These are phyloP conservation scores for Trachythela sp. DNA, from an alignment of 64 coral and sea anemone species.

Conservation along the genomic window DNA sequence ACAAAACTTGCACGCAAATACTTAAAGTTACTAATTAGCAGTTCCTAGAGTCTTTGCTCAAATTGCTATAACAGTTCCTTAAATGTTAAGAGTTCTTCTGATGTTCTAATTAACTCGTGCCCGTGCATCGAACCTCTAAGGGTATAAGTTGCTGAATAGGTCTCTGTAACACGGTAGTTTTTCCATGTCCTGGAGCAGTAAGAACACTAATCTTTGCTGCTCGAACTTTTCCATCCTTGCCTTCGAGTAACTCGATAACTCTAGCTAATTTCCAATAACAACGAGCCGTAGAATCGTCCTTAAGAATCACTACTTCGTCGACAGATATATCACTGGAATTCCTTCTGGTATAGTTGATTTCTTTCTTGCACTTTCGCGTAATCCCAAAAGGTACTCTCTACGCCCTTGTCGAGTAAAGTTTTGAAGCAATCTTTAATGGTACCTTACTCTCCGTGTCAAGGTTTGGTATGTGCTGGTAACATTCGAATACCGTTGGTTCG, in stretches of 20 bases:
- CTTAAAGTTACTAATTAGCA: too few species aligned
- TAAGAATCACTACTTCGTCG: not conserved
- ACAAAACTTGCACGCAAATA: too few species aligned
- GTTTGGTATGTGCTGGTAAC: not conserved
- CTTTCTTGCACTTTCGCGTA: not conserved
- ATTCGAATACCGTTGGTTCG: not conserved
- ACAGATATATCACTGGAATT: not conserved
- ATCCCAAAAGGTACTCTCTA: not conserved
- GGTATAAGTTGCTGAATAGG: not conserved
- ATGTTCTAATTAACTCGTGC: too few species aligned
- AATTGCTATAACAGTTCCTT: too few species aligned
- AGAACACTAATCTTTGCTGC: not conserved
- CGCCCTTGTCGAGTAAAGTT: constrained; percentile 1
- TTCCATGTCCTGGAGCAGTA: not conserved
- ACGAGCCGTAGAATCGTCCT: not conserved
- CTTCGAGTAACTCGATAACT: not conserved
- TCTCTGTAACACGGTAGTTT: not conserved
- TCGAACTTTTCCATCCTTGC: not conserved
- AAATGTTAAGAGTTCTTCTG: too few species aligned
- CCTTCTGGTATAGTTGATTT: not conserved
- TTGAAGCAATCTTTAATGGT: constrained; percentile 22
- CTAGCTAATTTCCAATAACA: constrained; percentile 1
- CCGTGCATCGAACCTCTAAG: not conserved
- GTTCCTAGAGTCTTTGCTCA: too few species aligned
- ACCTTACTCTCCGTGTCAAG: not conserved